A percentile compares a stretch with the other conserved stretches of the same genome.
phyloP scores from a whole-genome alignment of 35 echinoderm and acorn worm genomes.

The Lytechinus pictus region DNA sequence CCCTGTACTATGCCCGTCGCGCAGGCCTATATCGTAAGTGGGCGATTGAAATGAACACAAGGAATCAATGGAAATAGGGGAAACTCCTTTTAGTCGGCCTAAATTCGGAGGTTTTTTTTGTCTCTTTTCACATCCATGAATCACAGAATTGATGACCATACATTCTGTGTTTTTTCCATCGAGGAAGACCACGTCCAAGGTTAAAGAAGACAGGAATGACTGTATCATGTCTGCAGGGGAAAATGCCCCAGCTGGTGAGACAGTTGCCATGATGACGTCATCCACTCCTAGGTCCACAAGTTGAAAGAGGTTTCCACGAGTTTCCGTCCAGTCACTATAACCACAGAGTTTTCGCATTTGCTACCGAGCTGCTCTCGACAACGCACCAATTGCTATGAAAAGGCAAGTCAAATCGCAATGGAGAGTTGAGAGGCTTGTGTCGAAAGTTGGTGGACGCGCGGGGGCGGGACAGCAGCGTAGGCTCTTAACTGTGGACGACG shows the following conservation, averaged over 20 bases:
- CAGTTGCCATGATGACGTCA: slow-evolving; percentile 8
- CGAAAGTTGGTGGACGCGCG: no score
- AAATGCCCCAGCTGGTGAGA: neutral
- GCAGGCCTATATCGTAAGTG: no score
- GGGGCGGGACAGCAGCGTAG: no score
- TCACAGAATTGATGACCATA: neutral
- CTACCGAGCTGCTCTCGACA: no score
- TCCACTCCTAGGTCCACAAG: neutral
- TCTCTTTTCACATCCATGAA: neutral
- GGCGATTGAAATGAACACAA: no score
- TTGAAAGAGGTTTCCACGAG: neutral
- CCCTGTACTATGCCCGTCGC: no score
- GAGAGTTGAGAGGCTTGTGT: neutral
- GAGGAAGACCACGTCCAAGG: neutral
- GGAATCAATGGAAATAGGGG: no score
- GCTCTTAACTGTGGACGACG: no score
- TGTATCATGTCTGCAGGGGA: neutral
- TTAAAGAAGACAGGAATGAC: neutral
- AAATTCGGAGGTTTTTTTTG: neutral
- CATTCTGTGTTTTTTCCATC: neutral
- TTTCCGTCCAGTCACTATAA: neutral
- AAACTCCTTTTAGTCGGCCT: no score
- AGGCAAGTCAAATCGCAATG: no score
- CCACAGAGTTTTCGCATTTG: no score
- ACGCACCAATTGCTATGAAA: neutral